Conservation (phyloP, 2,797 vertebrate species). For the Melanitta fusca region DNA sequence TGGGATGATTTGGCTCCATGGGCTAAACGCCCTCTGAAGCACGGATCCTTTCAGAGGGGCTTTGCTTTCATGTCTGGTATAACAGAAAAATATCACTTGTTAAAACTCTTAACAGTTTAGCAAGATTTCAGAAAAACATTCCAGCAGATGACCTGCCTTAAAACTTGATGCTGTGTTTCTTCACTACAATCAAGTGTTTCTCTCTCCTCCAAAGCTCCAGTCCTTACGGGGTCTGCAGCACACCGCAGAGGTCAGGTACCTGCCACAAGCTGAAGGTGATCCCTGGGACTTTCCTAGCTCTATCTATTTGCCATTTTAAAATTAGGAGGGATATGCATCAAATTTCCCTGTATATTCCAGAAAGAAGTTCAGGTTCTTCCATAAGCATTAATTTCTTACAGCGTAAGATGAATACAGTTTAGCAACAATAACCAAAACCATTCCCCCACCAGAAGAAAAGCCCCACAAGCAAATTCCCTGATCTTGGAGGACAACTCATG, state of each 20-base stretch:
- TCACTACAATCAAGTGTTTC: neutral
- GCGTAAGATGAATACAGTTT: slow-evolving; percentile 34
- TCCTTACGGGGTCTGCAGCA: neutral
- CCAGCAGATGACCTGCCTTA: neutral
- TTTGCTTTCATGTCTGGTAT: neutral
- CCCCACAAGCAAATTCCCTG: slow-evolving; percentile 54
- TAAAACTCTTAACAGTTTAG: neutral
- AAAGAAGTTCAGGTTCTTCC: neutral
- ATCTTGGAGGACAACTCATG: slow-evolving; percentile 55
- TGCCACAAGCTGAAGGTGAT: neutral
- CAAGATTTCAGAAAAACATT: neutral
- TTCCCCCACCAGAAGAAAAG: slow-evolving; percentile 3
- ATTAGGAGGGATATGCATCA: neutral
- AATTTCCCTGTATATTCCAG: neutral
- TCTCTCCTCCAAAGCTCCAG: neutral
- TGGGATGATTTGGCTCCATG: neutral
- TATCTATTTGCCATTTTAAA: neutral
- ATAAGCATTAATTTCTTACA: slow-evolving; percentile 26
- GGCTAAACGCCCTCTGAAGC: neutral
- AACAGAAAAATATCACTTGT: neutral
- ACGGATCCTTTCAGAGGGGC: neutral
- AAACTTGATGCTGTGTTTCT: rapidly evolving
- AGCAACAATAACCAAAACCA: slow-evolving; percentile 45
- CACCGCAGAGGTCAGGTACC: neutral
- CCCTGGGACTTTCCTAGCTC: neutral